These are phyloP conservation scores for Caerostris darwini DNA, from an alignment of 1,140 invertebrate genomes.

Conservation along the genomic window DNA sequence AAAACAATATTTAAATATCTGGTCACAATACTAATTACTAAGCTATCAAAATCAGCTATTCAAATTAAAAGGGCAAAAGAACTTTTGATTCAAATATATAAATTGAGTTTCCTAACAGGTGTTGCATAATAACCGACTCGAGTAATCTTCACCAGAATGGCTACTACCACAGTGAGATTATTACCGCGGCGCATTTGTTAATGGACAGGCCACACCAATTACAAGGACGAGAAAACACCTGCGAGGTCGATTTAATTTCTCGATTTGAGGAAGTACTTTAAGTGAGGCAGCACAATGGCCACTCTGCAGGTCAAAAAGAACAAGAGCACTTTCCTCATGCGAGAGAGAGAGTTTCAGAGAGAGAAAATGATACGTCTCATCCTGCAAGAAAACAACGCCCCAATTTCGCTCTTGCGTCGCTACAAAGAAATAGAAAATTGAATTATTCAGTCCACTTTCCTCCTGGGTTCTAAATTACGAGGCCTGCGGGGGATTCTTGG, in stretches of 20 bases:
- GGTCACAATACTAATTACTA: no score
- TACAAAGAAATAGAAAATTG: constrained; percentile 47
- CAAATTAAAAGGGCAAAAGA: no score
- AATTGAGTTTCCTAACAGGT: no score
- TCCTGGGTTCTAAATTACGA: constrained; percentile 12
- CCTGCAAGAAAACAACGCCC: constrained; percentile 38
- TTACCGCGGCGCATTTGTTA: no score
- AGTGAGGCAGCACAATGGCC: not conserved
- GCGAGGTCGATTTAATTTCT: not conserved
- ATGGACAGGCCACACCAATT: not conserved
- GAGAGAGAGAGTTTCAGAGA: not conserved
- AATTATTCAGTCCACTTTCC: constrained; percentile 51
- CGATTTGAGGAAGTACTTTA: constrained; percentile 40
- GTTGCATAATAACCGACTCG: no score
- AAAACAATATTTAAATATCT: no score
- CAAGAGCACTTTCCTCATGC: constrained; percentile 17
- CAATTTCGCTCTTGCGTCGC: not conserved
- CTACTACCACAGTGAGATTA: no score
- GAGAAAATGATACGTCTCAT: constrained; percentile 30
- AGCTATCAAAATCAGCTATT: no score
- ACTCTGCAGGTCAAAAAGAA: constrained; percentile 17
- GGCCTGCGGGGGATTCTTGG: not conserved
- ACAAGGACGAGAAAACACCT: not conserved
- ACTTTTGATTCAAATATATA: no score
- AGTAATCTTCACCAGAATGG: no score